A percentile compares a stretch with the other conserved stretches of the same genome.
These are phyloP conservation scores for Drosophila nr. perissopoda DNA, from an alignment of 2,888 invertebrate species.

Conservation along the genomic window DNA sequence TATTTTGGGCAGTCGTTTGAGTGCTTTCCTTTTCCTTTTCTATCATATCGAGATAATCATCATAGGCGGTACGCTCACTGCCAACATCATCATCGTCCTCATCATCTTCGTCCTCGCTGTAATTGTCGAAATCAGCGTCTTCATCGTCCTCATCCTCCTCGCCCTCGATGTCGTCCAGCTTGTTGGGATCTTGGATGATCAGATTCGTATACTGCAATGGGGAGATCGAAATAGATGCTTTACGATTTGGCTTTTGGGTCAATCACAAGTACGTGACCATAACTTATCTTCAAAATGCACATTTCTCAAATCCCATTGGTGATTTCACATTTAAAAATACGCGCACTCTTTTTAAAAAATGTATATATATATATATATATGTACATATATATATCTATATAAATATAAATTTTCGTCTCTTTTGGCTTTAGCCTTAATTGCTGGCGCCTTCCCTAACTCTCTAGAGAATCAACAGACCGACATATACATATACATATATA, in stretches of 20 bases:
- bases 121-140: slow-evolving; percentile 32
- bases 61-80: slow-evolving; percentile 35
- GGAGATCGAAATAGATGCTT: slow-evolving; percentile 23
- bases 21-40: slow-evolving; percentile 30
- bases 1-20: neutral
- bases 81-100: slow-evolving; percentile 7
- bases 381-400: neutral
- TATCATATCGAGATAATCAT: slow-evolving; percentile 64
- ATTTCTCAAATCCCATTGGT: slow-evolving; percentile 45
- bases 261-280: slow-evolving; percentile 63
- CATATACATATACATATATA: neutral
- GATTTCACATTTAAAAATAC: slow-evolving; percentile 71
- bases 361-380: slow-evolving; percentile 1
- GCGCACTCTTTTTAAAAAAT: slow-evolving; percentile 51
- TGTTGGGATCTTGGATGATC: slow-evolving; percentile 76
- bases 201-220: slow-evolving; percentile 74
- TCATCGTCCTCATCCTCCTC: slow-evolving; percentile 32
- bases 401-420: slow-evolving; percentile 47
- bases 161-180: slow-evolving; percentile 52
- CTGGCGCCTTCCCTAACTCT: slow-evolving; percentile 66
- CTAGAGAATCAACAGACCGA: slow-evolving; percentile 29
- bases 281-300: slow-evolving; percentile 31
- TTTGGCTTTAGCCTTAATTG: slow-evolving; percentile 65
- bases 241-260: slow-evolving; percentile 54
- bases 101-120: slow-evolving; percentile 37